Conservation (phyloP, 2,113 vertebrate species). For the Synodontis membranacea region DNA sequence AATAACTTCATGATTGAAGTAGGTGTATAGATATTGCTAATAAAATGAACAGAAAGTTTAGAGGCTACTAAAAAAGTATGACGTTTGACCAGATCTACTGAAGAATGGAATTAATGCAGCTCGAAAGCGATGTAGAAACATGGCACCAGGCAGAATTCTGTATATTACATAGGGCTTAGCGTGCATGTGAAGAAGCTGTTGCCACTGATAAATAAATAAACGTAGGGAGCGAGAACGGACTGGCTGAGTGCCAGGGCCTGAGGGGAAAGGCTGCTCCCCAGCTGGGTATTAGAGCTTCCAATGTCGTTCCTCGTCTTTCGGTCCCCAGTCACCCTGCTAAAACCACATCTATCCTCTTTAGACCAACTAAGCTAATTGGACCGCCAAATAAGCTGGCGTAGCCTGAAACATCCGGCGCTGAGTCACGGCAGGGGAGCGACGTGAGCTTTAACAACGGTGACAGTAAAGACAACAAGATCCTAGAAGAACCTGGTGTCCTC, state of each 20-base stretch:
- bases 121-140: not conserved
- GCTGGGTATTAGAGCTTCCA: not conserved
- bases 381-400: not conserved
- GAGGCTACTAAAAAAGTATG: not conserved
- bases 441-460: not conserved
- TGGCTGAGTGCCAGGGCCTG: constrained; percentile 21
- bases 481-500: not conserved
- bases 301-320: not conserved
- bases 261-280: constrained; percentile 15
- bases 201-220: constrained; percentile 65
- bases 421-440: constrained; percentile 20
- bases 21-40: not conserved
- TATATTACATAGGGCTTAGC: not conserved
- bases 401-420: constrained; percentile 12
- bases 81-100: not conserved
- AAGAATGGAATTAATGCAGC: not conserved
- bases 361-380: constrained; percentile 49
- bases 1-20: not conserved
- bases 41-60: not conserved
- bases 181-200: constrained; percentile 16
- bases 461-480: constrained; percentile 19
- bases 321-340: not conserved
- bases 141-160: not conserved
- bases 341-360: constrained; percentile 34
- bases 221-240: constrained; percentile 21